These are phyloP conservation scores for Parochlus steinenii DNA, from an alignment of 2,888 invertebrate species.

Conservation along the genomic window DNA sequence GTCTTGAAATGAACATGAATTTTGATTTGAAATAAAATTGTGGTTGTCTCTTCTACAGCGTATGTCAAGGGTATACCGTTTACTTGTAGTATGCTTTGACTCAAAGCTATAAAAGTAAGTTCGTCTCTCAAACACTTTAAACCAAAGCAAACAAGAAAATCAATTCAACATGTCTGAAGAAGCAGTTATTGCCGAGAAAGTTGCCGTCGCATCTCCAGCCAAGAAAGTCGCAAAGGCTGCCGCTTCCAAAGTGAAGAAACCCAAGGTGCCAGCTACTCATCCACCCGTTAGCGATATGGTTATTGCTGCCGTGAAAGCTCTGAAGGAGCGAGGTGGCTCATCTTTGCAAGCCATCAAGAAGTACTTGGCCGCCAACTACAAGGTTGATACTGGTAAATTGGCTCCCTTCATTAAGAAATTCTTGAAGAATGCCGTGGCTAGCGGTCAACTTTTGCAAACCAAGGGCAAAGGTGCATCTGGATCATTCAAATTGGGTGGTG, in stretches of 20 bases:
- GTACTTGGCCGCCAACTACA: slow-evolving; percentile 40
- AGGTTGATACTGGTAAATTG: slow-evolving; percentile 39
- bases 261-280: slow-evolving; percentile 29
- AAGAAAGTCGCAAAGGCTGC: slow-evolving; percentile 17
- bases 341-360: slow-evolving; percentile 43
- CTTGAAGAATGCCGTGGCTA: slow-evolving; percentile 37
- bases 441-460: slow-evolving; percentile 35
- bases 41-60: too few species aligned
- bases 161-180: too few species aligned
- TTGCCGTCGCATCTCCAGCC: slow-evolving; percentile 17
- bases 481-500: slow-evolving; percentile 29
- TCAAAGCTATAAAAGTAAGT: too few species aligned
- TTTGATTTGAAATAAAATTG: too few species aligned
- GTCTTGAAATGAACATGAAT: too few species aligned
- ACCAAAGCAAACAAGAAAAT: too few species aligned
- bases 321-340: slow-evolving; percentile 40
- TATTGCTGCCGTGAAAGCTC: slow-evolving; percentile 33
- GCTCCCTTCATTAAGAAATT: slow-evolving; percentile 41
- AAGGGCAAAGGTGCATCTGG: slow-evolving; percentile 39
- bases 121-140: too few species aligned
- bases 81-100: too few species aligned
- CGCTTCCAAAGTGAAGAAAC: slow-evolving; percentile 21
- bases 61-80: too few species aligned
- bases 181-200: slow-evolving; percentile 14
- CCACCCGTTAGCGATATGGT: slow-evolving; percentile 40